phyloP scores from a whole-genome alignment of 92 coral and sea anemone species.

The Palythoa grandis region DNA sequence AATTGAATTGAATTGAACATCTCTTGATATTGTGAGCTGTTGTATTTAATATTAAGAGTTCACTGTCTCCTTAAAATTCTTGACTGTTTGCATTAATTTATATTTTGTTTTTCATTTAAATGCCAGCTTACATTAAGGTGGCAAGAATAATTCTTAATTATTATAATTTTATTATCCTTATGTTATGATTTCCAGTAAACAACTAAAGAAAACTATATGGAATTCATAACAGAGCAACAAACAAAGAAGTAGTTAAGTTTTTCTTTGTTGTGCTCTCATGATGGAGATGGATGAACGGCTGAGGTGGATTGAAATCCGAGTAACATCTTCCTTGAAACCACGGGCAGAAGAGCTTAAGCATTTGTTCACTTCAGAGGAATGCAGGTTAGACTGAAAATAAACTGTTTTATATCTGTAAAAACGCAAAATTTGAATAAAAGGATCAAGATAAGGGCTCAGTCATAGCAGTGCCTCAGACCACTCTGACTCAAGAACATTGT shows the following conservation, averaged over 20 bases:
- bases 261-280: neutral
- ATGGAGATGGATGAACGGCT: constrained; percentile 98
- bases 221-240: neutral
- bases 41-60: no score
- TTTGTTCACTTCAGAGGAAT: constrained; percentile 89
- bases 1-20: no score
- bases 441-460: no score
- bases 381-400: constrained; percentile 64
- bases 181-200: neutral
- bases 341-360: constrained; percentile 97
- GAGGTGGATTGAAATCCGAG: constrained; percentile 96
- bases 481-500: no score
- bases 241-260: neutral
- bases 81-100: no score
- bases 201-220: neutral
- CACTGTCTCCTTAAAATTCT: no score
- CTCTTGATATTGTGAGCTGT: no score
- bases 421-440: neutral
- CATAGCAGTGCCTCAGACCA: no score
- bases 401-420: neutral
- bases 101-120: no score
- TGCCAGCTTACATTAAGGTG: no score
- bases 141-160: no score
- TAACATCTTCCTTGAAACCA: constrained; percentile 95
- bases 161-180: no score